A percentile compares a stretch with the other conserved stretches of the same genome.
Conservation (phyloP, 2,113 vertebrate species). For the Megatriorchis doriae region DNA sequence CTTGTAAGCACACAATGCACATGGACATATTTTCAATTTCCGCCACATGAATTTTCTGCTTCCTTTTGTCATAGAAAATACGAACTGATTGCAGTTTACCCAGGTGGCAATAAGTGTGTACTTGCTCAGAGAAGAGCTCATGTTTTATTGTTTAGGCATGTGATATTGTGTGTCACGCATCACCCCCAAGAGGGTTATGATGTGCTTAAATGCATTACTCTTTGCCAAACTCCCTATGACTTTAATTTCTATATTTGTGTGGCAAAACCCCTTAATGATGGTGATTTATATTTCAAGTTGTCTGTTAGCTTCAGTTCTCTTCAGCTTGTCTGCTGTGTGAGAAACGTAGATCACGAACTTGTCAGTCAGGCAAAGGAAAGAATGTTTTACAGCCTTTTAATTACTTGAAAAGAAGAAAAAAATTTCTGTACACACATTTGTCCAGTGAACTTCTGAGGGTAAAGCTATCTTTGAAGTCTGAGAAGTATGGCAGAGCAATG, state of each 20-base stretch:
- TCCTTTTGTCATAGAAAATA: slow-evolving; percentile 3
- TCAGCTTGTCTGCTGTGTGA: neutral
- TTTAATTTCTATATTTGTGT: neutral
- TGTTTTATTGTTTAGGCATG: neutral
- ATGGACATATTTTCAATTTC: neutral
- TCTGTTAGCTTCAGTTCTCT: neutral
- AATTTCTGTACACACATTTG: neutral
- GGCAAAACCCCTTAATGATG: neutral
- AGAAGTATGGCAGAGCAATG: neutral
- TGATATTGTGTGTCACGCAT: neutral
- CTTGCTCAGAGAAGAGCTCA: neutral
- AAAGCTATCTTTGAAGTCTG: neutral
- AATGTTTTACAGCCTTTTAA: neutral
- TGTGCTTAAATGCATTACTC: neutral
- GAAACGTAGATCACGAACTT: neutral
- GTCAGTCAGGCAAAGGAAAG: neutral
- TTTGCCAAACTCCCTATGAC: neutral
- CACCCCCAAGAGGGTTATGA: neutral
- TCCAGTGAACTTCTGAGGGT: neutral
- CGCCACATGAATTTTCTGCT: neutral
- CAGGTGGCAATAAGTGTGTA: neutral
- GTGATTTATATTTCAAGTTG: neutral
- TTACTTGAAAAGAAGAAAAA: neutral
- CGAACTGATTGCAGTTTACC: neutral
- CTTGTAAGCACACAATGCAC: neutral